Base-by-base conservation (phyloP, 1,140 invertebrate species). In the Myzus persicae region DNA sequence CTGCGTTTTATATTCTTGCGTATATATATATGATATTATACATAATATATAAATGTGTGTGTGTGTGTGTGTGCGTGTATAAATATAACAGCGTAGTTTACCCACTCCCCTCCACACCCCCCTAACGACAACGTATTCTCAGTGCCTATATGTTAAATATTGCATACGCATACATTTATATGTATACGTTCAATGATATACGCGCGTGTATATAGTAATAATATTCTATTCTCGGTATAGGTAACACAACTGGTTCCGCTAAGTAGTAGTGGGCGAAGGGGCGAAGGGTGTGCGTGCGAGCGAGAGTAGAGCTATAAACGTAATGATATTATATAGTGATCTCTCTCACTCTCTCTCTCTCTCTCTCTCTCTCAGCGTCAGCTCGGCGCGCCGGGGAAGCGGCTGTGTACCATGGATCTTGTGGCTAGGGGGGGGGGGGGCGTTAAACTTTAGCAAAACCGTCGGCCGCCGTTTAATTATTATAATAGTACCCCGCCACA, bases 241-340 rank as follows among this genome's bases (percentile, higher is more conserved):
- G 42, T 46, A 87, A 44, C 42, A 89, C 88, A 89, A 89, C 88
- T 89, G 88, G 88, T 89, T 89, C 36, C 88, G 26, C 36, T 18
- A 26, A 89, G 46, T 38, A 89, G 31, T 51, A 51, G 87, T 89
- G 87, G 87, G 87, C 22, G 46, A 51, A 89, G 87, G 85, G 84
- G 38, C 76, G 36, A 76, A 76, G 67, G n/a, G 81, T 85, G 18
- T 36, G 85, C 42, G 84, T 42, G 84, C 31, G 40, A 0, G n/a
- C 36, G 59, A 76, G 59, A 76, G 59, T 44, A 76, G 59, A 76
- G 59, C 59, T 67, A 31, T 11, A 51, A n/a, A 46, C 9, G 1
- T 59, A 31, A 59, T 59, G 7, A 76, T 76, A 48, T 14, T 1
- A 1, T 67, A 67, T n/a, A 6, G 59, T n/a, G 59, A 76, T 67